Conservation (phyloP, 2,888 invertebrate species). For the Biston stratarius region DNA sequence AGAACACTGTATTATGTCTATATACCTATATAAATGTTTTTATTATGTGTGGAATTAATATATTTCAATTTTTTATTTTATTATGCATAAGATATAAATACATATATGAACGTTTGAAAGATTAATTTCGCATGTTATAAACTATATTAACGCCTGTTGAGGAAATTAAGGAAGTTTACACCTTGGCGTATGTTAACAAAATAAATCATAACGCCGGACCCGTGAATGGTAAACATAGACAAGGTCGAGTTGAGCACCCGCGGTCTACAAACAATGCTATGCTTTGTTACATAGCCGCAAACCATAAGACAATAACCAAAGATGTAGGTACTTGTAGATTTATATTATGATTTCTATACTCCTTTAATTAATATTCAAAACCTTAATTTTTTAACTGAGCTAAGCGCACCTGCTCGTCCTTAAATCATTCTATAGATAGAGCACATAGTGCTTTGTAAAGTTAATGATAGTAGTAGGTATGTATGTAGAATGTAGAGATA, state of each 20-base stretch:
- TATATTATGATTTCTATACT: constrained; percentile 1
- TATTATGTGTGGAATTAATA: too few relatives aligned
- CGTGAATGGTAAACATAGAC: constrained; percentile 54
- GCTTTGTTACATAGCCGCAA: constrained; percentile 41
- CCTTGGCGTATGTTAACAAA: constrained; percentile 54
- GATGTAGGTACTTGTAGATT: constrained; percentile 12
- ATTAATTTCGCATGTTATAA: not conserved
- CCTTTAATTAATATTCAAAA: not conserved
- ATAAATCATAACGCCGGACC: constrained; percentile 60
- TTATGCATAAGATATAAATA: too few relatives aligned
- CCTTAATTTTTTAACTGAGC: not conserved
- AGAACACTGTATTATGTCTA: too few relatives aligned
- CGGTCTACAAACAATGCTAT: constrained; percentile 49
- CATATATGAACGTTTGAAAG: not conserved
- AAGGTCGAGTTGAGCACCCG: constrained; percentile 57
- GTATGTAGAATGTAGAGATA: not conserved
- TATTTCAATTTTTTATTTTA: not conserved
- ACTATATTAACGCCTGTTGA: not conserved
- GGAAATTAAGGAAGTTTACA: constrained; percentile 48
- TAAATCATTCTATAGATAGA: not conserved
- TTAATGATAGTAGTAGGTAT: not conserved
- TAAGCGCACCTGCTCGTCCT: not conserved
- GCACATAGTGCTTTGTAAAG: not conserved
- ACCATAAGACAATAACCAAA: constrained; percentile 22
- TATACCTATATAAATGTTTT: too few relatives aligned